Conservation (phyloP, 2,797 vertebrate species). For the Nyctibius grandis region DNA sequence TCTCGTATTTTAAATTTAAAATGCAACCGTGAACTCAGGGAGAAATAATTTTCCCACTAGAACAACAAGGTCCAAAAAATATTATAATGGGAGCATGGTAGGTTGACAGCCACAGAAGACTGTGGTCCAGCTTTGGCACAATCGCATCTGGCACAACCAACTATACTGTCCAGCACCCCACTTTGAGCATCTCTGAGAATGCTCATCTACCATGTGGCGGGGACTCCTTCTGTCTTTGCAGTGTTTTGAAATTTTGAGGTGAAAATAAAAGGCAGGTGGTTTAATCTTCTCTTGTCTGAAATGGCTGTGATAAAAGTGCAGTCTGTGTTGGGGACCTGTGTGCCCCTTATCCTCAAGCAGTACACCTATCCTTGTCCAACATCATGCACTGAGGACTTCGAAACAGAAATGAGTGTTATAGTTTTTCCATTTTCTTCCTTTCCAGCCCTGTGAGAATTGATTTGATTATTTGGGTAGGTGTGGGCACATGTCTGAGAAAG, state of each 20-base stretch:
- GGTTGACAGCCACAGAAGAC: too few relatives aligned
- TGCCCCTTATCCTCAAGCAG: background rate
- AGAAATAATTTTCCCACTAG: background rate
- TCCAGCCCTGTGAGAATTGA: background rate
- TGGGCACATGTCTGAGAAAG: background rate
- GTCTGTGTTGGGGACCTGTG: background rate
- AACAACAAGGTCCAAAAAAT: background rate
- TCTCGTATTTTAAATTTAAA: background rate
- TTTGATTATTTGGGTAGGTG: background rate
- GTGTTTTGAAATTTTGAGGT: background rate
- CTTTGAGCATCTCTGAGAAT: background rate
- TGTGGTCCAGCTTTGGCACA: background rate
- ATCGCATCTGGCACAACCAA: background rate
- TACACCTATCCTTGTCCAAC: background rate
- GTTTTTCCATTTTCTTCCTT: background rate
- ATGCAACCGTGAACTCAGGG: background rate
- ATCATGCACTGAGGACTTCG: background rate
- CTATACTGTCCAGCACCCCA: fast-evolving
- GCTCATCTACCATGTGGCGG: fast-evolving
- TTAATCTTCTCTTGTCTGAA: background rate
- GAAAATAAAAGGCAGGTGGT: background rate
- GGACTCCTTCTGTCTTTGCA: background rate
- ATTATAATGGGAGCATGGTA: fast-evolving
- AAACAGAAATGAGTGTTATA: background rate
- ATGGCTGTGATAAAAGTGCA: background rate